These are phyloP conservation scores for Danio tinwini DNA, from an alignment of 2,797 vertebrate species.

Conservation along the genomic window DNA sequence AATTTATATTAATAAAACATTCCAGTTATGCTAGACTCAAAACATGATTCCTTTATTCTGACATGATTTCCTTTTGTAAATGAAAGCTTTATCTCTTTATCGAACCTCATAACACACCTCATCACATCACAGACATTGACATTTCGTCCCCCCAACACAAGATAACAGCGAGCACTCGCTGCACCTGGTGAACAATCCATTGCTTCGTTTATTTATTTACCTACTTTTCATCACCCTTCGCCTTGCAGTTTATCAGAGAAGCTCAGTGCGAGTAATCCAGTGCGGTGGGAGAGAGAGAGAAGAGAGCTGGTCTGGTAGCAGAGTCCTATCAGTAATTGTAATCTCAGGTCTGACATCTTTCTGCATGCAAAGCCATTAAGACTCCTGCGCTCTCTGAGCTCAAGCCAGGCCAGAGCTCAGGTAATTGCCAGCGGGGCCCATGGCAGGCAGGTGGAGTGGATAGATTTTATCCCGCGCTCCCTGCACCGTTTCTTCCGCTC, in stretches of 20 bases:
- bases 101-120: conserved; percentile 2
- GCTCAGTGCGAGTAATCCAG: conserved; percentile 54
- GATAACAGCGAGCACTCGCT: conserved; percentile 20
- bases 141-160: conserved; percentile 8
- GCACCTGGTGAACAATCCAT: conserved; percentile 30
- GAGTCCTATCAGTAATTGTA: conserved; percentile 79
- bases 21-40: no score
- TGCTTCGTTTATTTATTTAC: conserved; percentile 40
- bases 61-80: background rate
- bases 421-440: conserved; percentile 57
- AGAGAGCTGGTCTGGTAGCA: conserved; percentile 68
- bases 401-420: conserved; percentile 44
- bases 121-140: conserved; percentile 15
- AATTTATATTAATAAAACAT: no score
- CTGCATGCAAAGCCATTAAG: conserved; percentile 79
- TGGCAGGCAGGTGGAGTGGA: conserved; percentile 43
- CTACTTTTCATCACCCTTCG: conserved; percentile 34
- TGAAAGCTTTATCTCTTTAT: background rate
- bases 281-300: conserved; percentile 55
- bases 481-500: conserved; percentile 11
- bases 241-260: conserved; percentile 52
- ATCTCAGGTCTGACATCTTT: conserved; percentile 77
- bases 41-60: background rate
- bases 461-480: conserved; percentile 50
- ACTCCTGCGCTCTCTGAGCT: conserved; percentile 51